Base-by-base conservation (phyloP, 1,140 invertebrate genomes). In the Globodera ellingtonae region DNA sequence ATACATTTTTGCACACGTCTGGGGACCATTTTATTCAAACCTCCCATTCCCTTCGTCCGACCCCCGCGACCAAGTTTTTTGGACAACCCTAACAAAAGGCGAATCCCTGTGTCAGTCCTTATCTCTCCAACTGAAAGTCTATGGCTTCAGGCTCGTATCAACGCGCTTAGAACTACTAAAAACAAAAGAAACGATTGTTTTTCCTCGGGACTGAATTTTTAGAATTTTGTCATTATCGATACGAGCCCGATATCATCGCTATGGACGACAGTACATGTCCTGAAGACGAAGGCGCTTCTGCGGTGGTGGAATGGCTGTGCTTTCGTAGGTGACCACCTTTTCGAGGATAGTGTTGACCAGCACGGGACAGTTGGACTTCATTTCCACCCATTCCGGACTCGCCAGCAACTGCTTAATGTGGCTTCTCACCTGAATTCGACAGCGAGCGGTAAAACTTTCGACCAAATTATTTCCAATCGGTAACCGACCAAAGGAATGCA, bases 401-500 rank as follows among this genome's bases (percentile, higher is more conserved):
- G 48, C 47, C 52, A 86, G 21, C 21, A 84, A 56, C 44, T 77
- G 84, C 21, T 75, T 83, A 24, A 74, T 66, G 59, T 84, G 79
- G 44, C 21, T 75, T 44, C 81, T 77, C 66, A 84, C 84, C 84
- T 86, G 50, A 35, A 67, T 59, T 13, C 24, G 52, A 24, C 21
- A n/a, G 44, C n/a, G 69, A 78, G 13, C 48, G 18, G 9, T 6
- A 5, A 79, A 48, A 72, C 1, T 10, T 18, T 72, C 6, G 24
- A 15, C 5, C 56, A 62, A n/a, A 18, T 10, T 62, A 62, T 1
- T 9, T 8, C 21, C 72, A 24, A 79, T 86, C 35, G 81, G 86
- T 80, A 24, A 79, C 85, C 35, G 81, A 88, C 82, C 24, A 89
- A 74, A 21, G 85, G 85, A 78, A 84, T 80, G 50, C 87, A 89